Conservation (phyloP, 2,797 vertebrate genomes). For the Pitangus sulphuratus region DNA sequence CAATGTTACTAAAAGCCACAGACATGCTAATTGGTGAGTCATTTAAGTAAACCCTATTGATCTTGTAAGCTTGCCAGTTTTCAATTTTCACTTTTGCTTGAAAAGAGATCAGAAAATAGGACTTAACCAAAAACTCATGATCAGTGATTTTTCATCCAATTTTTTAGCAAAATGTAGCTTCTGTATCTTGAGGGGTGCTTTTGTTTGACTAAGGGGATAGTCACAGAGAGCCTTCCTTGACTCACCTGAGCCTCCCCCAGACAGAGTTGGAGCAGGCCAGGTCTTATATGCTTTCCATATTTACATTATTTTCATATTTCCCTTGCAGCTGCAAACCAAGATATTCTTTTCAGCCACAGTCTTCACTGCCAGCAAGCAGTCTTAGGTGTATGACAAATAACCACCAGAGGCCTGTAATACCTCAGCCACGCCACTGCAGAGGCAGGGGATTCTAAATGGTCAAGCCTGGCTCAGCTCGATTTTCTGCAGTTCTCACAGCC, state of each 20-base stretch:
- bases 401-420: background rate
- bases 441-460: background rate
- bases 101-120: conserved; percentile 50
- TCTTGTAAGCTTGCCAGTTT: conserved; percentile 43
- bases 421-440: background rate
- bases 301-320: background rate
- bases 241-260: background rate
- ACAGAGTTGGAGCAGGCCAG: fast-evolving
- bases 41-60: conserved; percentile 56
- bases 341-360: background rate
- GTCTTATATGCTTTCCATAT: background rate
- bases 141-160: background rate
- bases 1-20: conserved; percentile 56
- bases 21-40: conserved; percentile 46
- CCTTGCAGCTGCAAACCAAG: background rate
- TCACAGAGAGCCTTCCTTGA: background rate
- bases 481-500: background rate
- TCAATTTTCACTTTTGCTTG: conserved; percentile 55
- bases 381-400: background rate
- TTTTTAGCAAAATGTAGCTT: background rate
- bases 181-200: background rate
- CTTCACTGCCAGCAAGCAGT: background rate
- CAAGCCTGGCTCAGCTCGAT: background rate
- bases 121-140: conserved; percentile 18
- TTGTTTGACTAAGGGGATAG: background rate